phyloP scores from a whole-genome alignment of 2,113 vertebrate genomes.

The Parus major region DNA sequence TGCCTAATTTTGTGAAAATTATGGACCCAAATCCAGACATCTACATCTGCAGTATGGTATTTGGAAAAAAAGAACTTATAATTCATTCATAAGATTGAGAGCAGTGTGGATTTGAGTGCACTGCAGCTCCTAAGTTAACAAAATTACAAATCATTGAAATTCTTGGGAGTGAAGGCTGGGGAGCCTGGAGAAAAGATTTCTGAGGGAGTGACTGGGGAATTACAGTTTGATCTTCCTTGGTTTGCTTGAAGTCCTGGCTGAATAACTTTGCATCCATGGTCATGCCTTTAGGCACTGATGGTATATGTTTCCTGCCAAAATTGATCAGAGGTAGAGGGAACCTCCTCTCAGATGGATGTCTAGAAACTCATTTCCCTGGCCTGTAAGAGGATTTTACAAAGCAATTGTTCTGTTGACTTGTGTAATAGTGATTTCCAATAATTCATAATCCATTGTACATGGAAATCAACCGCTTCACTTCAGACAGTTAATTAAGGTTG shows the following conservation, averaged over 20 bases:
- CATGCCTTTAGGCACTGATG: neutral
- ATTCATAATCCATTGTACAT: slow-evolving; percentile 26
- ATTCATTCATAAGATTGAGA: neutral
- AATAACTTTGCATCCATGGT: neutral
- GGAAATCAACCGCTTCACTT: slow-evolving; percentile 37
- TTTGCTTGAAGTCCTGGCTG: neutral
- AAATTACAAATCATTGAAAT: neutral
- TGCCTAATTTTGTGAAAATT: slow-evolving; percentile 35
- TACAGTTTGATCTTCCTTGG: neutral
- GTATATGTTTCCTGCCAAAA: neutral
- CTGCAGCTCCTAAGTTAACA: neutral
- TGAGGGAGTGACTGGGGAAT: neutral
- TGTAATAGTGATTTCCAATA: slow-evolving; percentile 15
- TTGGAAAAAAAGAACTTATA: neutral
- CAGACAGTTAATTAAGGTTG: slow-evolving; percentile 15
- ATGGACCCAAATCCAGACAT: neutral
- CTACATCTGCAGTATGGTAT: neutral
- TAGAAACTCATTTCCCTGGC: neutral
- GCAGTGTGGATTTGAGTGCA: neutral
- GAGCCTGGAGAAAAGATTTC: neutral
- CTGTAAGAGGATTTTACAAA: neutral
- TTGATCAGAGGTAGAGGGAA: neutral
- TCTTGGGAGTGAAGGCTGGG: neutral
- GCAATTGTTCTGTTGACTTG: neutral
- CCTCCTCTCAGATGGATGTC: neutral